Percentiles rank a stretch among this genome's conserved stretches.
phyloP scores from a whole-genome alignment of 2,888 invertebrate species.

The Xanthia icteritia region DNA sequence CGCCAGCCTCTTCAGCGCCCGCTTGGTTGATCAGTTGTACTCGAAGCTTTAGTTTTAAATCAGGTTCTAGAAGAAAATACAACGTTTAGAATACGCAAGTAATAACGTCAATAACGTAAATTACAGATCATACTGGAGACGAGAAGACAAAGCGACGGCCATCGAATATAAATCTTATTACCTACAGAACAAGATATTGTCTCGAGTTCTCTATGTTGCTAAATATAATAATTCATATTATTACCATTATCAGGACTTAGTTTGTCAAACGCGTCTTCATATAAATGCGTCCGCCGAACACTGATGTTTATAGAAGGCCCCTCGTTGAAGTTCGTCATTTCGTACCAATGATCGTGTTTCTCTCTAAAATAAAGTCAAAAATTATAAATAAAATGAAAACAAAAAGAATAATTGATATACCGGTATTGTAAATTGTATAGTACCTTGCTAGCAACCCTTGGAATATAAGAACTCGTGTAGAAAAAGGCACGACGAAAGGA shows the following conservation, averaged over 20 bases:
- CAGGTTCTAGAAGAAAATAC: slow-evolving; percentile 92
- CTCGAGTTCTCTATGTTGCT: background rate
- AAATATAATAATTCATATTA: slow-evolving; percentile 40
- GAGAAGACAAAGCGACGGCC: background rate
- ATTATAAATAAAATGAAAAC: background rate
- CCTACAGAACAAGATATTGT: background rate
- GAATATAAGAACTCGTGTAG: slow-evolving; percentile 96
- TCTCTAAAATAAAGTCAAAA: slow-evolving; percentile 83
- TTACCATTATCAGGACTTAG: slow-evolving; percentile 96
- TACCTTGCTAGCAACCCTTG: slow-evolving; percentile 92
- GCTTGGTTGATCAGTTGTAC: slow-evolving; percentile 97
- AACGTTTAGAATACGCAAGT: background rate
- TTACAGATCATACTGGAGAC: background rate
- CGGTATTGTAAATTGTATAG: background rate
- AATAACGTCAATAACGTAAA: background rate
- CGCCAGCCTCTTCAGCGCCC: slow-evolving; percentile 98
- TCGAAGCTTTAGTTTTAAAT: slow-evolving; percentile 95
- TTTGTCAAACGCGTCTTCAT: slow-evolving; percentile 99
- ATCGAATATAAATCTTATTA: background rate
- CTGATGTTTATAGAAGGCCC: slow-evolving; percentile 94
- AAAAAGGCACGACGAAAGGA: slow-evolving; percentile 98
- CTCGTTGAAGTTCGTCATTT: slow-evolving; percentile 93
- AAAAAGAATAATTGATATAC: too few species aligned
- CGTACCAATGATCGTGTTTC: slow-evolving; percentile 93
- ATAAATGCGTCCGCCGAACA: slow-evolving; percentile 97